Evolutionary conservation across 2,113 vertebrate species (phyloP).

Genomic region (Rhodinocichla rosea): DNA sequence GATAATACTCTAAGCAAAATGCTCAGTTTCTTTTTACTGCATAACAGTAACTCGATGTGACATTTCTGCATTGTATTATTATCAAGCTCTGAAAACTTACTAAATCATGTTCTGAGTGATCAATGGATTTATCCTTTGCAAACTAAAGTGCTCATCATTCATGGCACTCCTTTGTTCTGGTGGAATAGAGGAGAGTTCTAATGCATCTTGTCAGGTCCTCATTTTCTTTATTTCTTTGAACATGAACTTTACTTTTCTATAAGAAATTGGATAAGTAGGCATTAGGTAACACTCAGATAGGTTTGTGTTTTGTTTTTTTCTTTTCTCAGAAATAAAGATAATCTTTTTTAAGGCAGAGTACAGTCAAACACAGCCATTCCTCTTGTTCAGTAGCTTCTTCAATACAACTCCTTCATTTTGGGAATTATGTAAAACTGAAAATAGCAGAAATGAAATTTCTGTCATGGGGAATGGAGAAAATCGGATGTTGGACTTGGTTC

Average conservation of each 20-base stretch:
- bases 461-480: neutral
- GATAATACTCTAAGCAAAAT: neutral
- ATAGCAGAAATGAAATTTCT: neutral
- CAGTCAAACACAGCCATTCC: neutral
- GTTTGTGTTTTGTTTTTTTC: neutral
- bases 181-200: neutral
- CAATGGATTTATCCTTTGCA: conserved; percentile 36
- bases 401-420: neutral
- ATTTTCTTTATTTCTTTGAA: conserved; percentile 31
- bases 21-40: neutral
- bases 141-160: neutral
- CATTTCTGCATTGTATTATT: conserved; percentile 17
- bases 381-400: neutral
- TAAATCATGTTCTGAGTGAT: conserved; percentile 18
- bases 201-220: neutral
- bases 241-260: neutral
- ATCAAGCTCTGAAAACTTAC: neutral
- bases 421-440: neutral
- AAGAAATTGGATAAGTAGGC: neutral
- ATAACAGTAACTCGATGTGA: neutral
- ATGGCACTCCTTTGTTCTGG: neutral
- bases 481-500: neutral
- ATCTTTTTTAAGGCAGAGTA: neutral
- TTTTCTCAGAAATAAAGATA: neutral
- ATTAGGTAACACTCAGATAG: neutral